Conservation (phyloP, 2,797 vertebrate genomes). For the Enteromius thamalakanensis region DNA sequence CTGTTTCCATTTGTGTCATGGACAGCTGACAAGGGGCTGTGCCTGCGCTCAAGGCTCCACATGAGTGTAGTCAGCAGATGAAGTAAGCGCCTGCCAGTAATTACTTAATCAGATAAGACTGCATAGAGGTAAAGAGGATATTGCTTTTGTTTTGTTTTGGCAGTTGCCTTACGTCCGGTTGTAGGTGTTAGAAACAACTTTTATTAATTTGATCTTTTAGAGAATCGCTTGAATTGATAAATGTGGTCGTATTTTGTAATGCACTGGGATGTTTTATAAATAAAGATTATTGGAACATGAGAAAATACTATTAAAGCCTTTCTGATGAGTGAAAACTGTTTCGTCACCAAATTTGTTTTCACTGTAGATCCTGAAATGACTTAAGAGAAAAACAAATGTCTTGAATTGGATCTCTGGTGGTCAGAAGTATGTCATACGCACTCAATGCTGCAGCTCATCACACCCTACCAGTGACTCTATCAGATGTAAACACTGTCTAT, state of each 20-base stretch:
- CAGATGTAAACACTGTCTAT: background rate
- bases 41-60: slow-evolving; percentile 58
- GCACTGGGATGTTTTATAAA: no score
- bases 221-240: background rate
- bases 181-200: slow-evolving; percentile 12
- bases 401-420: no score
- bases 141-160: slow-evolving; percentile 24
- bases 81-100: slow-evolving; percentile 62
- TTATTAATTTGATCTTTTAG: slow-evolving; percentile 32
- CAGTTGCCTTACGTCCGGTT: background rate
- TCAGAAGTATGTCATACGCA: no score
- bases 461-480: background rate
- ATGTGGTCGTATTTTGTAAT: slow-evolving; percentile 21
- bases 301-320: no score
- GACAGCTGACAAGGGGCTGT: slow-evolving; percentile 63
- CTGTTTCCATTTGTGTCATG: slow-evolving; percentile 53
- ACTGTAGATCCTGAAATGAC: background rate
- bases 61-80: slow-evolving; percentile 70
- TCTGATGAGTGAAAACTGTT: background rate
- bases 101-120: slow-evolving; percentile 71
- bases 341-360: background rate
- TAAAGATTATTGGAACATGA: no score
- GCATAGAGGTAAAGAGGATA: slow-evolving; percentile 49
- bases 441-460: background rate
- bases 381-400: background rate